phyloP scores from a whole-genome alignment of 2,113 vertebrate species.

The Egretta garzetta region DNA sequence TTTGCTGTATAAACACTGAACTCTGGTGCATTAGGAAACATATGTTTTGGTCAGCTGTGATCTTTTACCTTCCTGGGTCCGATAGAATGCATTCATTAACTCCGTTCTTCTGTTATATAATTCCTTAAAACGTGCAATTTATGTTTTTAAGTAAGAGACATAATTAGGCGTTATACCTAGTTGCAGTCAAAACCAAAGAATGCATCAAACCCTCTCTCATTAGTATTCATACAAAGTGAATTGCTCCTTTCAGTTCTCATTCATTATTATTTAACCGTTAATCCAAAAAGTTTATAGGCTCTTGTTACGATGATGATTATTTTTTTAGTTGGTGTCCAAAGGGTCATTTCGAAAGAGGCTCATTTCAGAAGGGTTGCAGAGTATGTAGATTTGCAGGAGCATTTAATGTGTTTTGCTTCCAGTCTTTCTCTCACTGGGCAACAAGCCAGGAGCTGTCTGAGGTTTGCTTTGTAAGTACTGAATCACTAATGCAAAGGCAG shows the following conservation, averaged over 20 bases:
- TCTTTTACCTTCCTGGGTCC: not conserved
- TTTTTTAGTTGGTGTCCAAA: constrained; percentile 37
- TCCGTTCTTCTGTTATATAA: not conserved
- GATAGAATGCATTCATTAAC: not conserved
- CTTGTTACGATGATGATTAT: not conserved
- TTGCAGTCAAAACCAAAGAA: not conserved
- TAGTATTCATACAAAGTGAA: not conserved
- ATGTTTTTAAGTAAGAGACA: not conserved
- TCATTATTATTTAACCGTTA: constrained; percentile 31
- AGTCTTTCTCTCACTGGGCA: constrained; percentile 38
- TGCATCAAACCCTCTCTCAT: not conserved
- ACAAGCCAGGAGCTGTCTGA: constrained; percentile 33
- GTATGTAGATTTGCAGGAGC: constrained; percentile 11
- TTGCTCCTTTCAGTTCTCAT: not conserved
- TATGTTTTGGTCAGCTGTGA: constrained; percentile 22
- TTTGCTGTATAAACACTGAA: constrained; percentile 1
- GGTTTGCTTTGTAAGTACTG: constrained; percentile 50
- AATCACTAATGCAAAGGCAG: constrained; percentile 51
- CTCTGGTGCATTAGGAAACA: not conserved
- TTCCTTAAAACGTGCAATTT: constrained; percentile 32
- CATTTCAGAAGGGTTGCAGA: not conserved
- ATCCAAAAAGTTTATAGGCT: constrained; percentile 33
- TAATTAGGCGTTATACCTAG: constrained; percentile 42
- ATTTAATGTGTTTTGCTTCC: constrained; percentile 48
- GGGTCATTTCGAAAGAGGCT: constrained; percentile 27